These are phyloP conservation scores for Lagodon rhomboides DNA, from an alignment of 2,797 vertebrate genomes.

Conservation along the genomic window DNA sequence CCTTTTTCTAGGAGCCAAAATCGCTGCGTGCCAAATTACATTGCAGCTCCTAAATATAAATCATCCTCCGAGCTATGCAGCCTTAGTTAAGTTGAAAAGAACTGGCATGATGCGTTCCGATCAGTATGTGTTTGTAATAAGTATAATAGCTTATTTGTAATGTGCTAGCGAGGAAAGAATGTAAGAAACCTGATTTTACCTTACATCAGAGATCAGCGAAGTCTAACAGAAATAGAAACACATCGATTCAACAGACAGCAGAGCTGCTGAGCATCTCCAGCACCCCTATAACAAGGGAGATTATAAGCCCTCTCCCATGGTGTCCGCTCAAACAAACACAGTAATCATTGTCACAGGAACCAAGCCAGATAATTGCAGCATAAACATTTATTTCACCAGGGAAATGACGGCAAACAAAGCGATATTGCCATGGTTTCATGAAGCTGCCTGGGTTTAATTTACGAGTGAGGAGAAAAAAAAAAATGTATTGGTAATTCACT, in stretches of 20 bases:
- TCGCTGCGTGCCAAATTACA: constrained; percentile 49
- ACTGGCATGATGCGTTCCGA: constrained; percentile 54
- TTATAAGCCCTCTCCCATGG: constrained; percentile 61
- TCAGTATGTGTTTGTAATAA: constrained; percentile 58
- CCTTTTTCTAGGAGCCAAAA: constrained; percentile 63
- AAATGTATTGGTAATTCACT: constrained; percentile 29
- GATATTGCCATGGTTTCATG: constrained; percentile 73
- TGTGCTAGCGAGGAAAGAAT: constrained; percentile 58
- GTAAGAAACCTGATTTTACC: constrained; percentile 62
- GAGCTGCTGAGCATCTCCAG: constrained; percentile 67
- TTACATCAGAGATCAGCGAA: constrained; percentile 56
- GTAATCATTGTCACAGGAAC: constrained; percentile 70
- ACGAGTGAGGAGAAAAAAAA: constrained; percentile 50
- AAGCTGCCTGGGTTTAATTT: constrained; percentile 75
- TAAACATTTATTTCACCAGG: constrained; percentile 79
- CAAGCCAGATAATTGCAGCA: constrained; percentile 76
- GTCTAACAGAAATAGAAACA: constrained; percentile 71
- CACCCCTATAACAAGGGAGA: constrained; percentile 61
- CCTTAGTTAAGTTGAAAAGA: constrained; percentile 44
- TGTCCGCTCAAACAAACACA: constrained; percentile 79
- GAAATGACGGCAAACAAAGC: constrained; percentile 74
- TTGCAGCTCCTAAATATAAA: constrained; percentile 66
- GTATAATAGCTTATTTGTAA: constrained; percentile 60
- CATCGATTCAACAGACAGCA: constrained; percentile 58
- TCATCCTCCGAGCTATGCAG: constrained; percentile 44